Conservation (phyloP, 2,888 invertebrate species). For the Loripinus fragilis region DNA sequence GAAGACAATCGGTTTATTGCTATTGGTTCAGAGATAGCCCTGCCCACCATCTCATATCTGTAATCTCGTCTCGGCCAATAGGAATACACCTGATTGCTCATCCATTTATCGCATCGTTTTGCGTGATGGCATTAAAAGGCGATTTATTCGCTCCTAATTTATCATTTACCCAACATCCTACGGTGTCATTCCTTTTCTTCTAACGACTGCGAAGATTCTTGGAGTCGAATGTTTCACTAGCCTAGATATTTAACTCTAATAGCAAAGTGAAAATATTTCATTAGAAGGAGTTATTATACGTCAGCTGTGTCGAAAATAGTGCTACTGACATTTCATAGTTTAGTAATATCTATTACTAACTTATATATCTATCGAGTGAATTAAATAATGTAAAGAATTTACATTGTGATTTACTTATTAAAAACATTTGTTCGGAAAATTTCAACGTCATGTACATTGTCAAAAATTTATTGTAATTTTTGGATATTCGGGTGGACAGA, state of each 20-base stretch:
- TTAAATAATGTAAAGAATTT: no score
- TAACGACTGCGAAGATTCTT: constrained; percentile 52
- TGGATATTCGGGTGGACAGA: no score
- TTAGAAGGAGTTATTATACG: no score
- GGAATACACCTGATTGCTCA: constrained; percentile 43
- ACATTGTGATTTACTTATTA: no score
- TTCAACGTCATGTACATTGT: no score
- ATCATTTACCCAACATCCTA: constrained; percentile 52
- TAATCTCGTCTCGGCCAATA: constrained; percentile 61
- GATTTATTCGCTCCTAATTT: constrained; percentile 61
- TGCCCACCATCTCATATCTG: constrained; percentile 35
- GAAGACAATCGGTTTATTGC: not conserved
- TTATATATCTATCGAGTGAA: no score
- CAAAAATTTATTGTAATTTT: no score
- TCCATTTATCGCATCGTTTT: constrained; percentile 62
- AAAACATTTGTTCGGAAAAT: no score
- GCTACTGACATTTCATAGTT: no score
- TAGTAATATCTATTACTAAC: no score
- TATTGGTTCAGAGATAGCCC: constrained; percentile 38
- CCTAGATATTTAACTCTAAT: not conserved
- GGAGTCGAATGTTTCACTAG: constrained; percentile 9
- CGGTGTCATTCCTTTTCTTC: constrained; percentile 55
- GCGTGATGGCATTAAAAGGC: constrained; percentile 58
- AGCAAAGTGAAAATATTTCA: no score
- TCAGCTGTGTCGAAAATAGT: no score